A percentile compares a stretch with the other conserved stretches of the same genome.
Evolutionary conservation across 2,797 vertebrate species (phyloP).

Genomic region (Anabacerthia variegaticeps): DNA sequence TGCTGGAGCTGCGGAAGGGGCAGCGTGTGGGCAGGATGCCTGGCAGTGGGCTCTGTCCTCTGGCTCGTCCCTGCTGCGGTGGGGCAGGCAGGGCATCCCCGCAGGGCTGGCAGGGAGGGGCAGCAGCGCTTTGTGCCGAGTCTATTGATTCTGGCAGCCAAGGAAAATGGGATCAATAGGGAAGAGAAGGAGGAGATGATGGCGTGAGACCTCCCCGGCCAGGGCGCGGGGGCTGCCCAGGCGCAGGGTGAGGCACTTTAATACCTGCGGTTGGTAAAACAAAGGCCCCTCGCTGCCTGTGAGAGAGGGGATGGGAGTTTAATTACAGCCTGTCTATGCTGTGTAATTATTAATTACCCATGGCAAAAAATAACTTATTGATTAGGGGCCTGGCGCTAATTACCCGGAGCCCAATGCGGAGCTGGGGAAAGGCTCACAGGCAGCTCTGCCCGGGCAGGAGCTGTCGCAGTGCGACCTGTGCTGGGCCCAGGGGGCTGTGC

Average conservation of each 20-base stretch:
- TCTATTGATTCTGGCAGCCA: background rate
- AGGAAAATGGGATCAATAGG: constrained; percentile 27
- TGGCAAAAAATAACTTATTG: constrained; percentile 82
- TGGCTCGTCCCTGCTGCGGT: rapidly evolving
- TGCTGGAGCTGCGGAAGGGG: background rate
- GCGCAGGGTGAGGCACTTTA: background rate
- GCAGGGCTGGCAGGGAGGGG: background rate
- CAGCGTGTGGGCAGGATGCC: background rate
- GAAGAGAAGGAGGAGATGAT: background rate
- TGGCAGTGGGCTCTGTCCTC: background rate
- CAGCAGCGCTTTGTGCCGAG: background rate
- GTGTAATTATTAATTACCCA: constrained; percentile 80
- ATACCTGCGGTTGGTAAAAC: constrained; percentile 41
- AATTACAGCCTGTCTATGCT: constrained; percentile 76
- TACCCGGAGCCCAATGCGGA: constrained; percentile 50
- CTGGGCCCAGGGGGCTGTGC: background rate
- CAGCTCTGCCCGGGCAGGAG: background rate
- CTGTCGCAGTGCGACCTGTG: constrained; percentile 56
- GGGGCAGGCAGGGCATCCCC: background rate
- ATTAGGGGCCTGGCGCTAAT: constrained; percentile 76
- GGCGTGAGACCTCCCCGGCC: background rate
- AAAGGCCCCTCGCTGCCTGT: constrained; percentile 12
- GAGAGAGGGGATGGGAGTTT: constrained; percentile 71
- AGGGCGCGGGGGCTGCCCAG: background rate
- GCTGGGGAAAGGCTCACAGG: constrained; percentile 34